phyloP scores from a whole-genome alignment of 1,140 invertebrate genomes.

The Ephestia elutella region DNA sequence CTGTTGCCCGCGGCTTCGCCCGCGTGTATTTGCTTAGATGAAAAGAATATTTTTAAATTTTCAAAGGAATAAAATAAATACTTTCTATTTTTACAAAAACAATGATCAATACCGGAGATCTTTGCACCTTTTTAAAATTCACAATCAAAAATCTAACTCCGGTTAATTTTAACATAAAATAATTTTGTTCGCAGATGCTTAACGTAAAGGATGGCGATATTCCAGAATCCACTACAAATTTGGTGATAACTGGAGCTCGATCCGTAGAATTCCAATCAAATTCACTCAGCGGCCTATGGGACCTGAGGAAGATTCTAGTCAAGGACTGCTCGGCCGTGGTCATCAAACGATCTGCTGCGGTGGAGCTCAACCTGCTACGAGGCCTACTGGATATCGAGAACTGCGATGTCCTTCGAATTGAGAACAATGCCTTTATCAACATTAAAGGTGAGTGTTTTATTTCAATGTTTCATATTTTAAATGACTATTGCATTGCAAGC shows the following conservation, averaged over 20 bases:
- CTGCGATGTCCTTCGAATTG: constrained; percentile 40
- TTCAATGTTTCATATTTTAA: neutral
- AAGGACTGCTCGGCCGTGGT: neutral
- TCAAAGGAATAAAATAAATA: too few relatives aligned
- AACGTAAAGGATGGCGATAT: constrained; percentile 67
- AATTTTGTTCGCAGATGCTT: constrained; percentile 37
- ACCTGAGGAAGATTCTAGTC: constrained; percentile 23
- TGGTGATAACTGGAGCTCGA: constrained; percentile 76
- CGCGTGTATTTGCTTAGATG: too few relatives aligned
- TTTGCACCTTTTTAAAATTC: too few relatives aligned
- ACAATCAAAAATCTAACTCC: too few relatives aligned
- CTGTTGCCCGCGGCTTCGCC: too few relatives aligned
- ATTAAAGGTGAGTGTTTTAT: constrained; percentile 45
- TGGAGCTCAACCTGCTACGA: constrained; percentile 41
- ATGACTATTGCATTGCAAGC: neutral
- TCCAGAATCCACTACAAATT: constrained; percentile 74
- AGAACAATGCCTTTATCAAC: constrained; percentile 46
- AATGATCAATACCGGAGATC: too few relatives aligned
- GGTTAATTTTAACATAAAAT: too few relatives aligned
- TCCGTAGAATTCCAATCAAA: constrained; percentile 74
- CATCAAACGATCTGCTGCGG: constrained; percentile 23
- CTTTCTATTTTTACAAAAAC: too few relatives aligned
- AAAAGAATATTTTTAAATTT: too few relatives aligned
- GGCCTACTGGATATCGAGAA: constrained; percentile 49
- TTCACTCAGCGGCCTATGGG: constrained; percentile 45